phyloP scores from a whole-genome alignment of 2,797 vertebrate genomes.

The Betta splendens region DNA sequence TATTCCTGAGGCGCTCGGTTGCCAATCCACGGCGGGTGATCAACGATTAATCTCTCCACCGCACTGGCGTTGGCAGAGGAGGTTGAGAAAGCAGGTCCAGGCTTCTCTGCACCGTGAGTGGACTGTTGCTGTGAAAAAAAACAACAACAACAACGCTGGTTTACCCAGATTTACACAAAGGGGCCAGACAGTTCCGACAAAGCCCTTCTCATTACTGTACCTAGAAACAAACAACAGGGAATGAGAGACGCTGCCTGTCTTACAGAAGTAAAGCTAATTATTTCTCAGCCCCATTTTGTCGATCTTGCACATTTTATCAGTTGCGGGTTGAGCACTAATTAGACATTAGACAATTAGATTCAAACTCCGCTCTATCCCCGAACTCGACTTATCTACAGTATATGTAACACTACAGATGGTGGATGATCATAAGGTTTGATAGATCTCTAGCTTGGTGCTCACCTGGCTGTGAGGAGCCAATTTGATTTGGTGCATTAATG shows the following conservation, averaged over 20 bases:
- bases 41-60: constrained; percentile 66
- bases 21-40: constrained; percentile 72
- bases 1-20: constrained; percentile 64
- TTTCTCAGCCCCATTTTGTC: constrained; percentile 31
- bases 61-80: constrained; percentile 44
- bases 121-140: constrained; percentile 18
- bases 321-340: constrained; percentile 53
- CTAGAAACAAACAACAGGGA: constrained; percentile 32
- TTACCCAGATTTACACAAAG: not conserved
- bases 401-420: constrained; percentile 21
- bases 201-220: constrained; percentile 38
- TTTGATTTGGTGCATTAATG: constrained; percentile 41
- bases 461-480: constrained; percentile 7
- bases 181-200: not conserved
- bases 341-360: constrained; percentile 30
- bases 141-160: no score
- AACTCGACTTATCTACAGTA: constrained; percentile 19
- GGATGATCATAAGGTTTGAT: not conserved
- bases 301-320: constrained; percentile 40
- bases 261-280: constrained; percentile 53
- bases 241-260: constrained; percentile 19
- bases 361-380: constrained; percentile 12
- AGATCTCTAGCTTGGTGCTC: constrained; percentile 13
- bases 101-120: constrained; percentile 7
- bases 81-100: no score